Evolutionary conservation across 2,888 invertebrate genomes (phyloP).

Genomic region (Diplazon laetatorius): DNA sequence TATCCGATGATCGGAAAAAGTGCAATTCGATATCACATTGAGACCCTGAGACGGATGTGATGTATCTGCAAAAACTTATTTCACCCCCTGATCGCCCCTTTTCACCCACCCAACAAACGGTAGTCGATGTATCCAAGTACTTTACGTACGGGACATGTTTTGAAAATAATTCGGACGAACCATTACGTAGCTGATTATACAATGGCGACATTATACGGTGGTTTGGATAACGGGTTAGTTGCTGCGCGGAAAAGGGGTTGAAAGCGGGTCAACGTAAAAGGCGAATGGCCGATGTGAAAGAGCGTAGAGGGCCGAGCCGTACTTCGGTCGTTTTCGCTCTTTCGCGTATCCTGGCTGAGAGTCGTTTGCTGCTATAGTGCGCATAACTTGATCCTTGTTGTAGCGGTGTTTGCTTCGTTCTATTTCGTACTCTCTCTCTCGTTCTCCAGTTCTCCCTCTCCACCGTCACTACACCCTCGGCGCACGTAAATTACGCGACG

Average conservation of each 20-base stretch:
- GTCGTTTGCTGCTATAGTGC: constrained; percentile 57
- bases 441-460: constrained; percentile 25
- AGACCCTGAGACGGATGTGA: too few species aligned
- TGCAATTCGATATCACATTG: too few species aligned
- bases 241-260: constrained; percentile 20
- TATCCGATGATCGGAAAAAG: too few species aligned
- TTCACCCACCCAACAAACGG: neutral
- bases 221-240: constrained; percentile 43
- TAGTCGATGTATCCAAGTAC: neutral
- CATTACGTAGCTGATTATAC: constrained; percentile 23
- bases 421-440: constrained; percentile 22
- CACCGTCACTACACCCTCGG: constrained; percentile 59
- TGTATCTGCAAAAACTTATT: too few species aligned
- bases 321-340: constrained; percentile 40
- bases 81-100: too few species aligned
- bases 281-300: constrained; percentile 7
- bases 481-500: constrained; percentile 69
- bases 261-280: constrained; percentile 19
- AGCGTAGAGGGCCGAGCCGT: constrained; percentile 18
- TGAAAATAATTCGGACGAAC: neutral
- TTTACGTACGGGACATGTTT: neutral
- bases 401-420: constrained; percentile 47
- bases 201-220: constrained; percentile 36
- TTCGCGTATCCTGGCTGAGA: constrained; percentile 8
- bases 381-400: constrained; percentile 65